Conservation (phyloP, 1,140 invertebrate genomes). For the Ceratina calcarata region DNA sequence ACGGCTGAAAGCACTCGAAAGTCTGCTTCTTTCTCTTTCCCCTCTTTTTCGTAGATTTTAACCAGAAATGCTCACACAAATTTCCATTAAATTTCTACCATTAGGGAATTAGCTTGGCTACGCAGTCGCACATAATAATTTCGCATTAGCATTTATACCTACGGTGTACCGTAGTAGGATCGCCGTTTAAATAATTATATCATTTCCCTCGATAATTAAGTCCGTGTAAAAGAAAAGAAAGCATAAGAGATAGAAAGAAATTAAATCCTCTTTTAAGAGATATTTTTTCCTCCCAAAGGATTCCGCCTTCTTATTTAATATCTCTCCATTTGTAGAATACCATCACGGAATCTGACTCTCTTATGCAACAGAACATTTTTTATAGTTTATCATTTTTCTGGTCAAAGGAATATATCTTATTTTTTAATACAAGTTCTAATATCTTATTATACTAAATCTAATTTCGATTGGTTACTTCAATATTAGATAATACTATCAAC, state of each 20-base stretch:
- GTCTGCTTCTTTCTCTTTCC: neutral
- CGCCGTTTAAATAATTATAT: slow-evolving; percentile 36
- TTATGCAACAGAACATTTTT: slow-evolving; percentile 14
- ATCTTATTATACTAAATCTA: no score
- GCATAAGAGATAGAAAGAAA: neutral
- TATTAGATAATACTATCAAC: no score
- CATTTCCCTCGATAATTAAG: slow-evolving; percentile 19
- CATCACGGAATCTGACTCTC: slow-evolving; percentile 4
- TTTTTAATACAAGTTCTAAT: no score
- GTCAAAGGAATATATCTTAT: no score
- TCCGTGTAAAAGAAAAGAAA: neutral
- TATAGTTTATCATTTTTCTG: no score
- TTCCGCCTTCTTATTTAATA: slow-evolving; percentile 25
- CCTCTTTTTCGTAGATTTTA: neutral
- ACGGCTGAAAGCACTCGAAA: slow-evolving; percentile 8
- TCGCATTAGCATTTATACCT: slow-evolving; percentile 38
- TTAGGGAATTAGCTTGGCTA: slow-evolving; percentile 41
- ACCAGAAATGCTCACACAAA: slow-evolving; percentile 3
- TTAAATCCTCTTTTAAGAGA: neutral
- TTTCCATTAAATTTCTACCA: slow-evolving; percentile 49
- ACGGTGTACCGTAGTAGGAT: slow-evolving; percentile 1
- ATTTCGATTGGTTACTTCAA: no score
- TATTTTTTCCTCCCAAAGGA: neutral
- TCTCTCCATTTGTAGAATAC: neutral
- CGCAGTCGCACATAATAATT: slow-evolving; percentile 23